These are phyloP conservation scores for Panagrolaimus sp. DNA, from an alignment of 1,140 invertebrate genomes.

Conservation along the genomic window DNA sequence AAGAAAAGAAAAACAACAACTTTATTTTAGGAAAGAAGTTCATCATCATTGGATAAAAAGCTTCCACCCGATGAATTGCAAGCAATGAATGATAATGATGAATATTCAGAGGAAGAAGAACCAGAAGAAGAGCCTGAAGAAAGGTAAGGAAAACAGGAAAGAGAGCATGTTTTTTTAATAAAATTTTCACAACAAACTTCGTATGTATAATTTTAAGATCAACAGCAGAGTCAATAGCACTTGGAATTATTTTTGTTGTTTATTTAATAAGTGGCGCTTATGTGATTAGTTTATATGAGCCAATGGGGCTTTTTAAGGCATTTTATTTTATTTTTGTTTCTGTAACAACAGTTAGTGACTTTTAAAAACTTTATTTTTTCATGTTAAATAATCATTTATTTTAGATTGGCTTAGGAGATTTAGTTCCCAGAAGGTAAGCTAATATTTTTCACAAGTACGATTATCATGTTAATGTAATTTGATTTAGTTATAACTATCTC, in stretches of 20 bases:
- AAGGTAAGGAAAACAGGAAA: not conserved
- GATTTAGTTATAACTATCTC: constrained; percentile 32
- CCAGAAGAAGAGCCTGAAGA: not conserved
- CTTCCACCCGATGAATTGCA: not conserved
- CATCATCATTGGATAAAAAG: not conserved
- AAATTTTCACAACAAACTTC: not conserved
- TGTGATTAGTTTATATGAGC: constrained; percentile 43
- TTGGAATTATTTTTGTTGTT: constrained; percentile 38
- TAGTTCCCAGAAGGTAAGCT: constrained; percentile 35
- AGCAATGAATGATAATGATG: constrained; percentile 1
- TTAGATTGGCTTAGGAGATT: constrained; percentile 52
- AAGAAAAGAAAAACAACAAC: not conserved
- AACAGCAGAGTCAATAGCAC: constrained; percentile 25
- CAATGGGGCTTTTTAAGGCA: constrained; percentile 52
- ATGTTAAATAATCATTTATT: too few relatives aligned
- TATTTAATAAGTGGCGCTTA: constrained; percentile 42
- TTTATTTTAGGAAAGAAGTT: constrained; percentile 2
- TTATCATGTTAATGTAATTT: not conserved
- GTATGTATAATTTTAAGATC: constrained; percentile 14
- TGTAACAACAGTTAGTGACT: constrained; percentile 47
- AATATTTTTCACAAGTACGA: not conserved
- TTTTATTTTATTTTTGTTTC: constrained; percentile 53
- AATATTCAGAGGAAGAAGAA: constrained; percentile 14
- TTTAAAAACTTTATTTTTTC: too few relatives aligned
- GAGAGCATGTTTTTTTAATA: not conserved